Evolutionary conservation across 2,113 vertebrate species (phyloP).

Genomic region (Centrocercus urophasianus): DNA sequence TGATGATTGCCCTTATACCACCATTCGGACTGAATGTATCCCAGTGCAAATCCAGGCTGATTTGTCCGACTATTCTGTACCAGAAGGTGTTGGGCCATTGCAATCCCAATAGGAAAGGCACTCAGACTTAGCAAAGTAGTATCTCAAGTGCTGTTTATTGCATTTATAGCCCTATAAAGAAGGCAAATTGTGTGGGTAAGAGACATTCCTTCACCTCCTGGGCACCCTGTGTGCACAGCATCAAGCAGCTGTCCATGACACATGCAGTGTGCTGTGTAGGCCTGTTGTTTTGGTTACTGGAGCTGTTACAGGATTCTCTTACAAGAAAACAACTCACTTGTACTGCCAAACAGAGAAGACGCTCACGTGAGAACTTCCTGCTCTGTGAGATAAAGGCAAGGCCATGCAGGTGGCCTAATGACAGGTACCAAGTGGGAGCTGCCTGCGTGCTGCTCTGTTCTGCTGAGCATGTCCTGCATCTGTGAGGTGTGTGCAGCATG

Average conservation of each 20-base stretch:
- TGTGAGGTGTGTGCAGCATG: background rate
- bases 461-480: background rate
- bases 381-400: background rate
- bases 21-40: background rate
- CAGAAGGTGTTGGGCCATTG: background rate
- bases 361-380: background rate
- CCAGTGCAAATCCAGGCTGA: background rate
- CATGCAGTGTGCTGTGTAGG: fast-evolving
- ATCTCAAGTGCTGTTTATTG: background rate
- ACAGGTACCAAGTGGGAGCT: background rate
- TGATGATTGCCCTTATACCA: background rate
- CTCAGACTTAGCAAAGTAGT: background rate
- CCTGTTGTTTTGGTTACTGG: background rate
- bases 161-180: background rate
- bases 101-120: background rate
- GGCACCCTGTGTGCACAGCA: background rate
- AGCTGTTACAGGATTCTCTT: background rate
- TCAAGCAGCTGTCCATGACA: fast-evolving
- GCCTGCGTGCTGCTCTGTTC: background rate
- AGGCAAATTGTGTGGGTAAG: background rate
- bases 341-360: background rate
- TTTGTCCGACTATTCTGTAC: background rate
- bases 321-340: background rate
- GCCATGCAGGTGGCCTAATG: fast-evolving
- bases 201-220: background rate